Evolutionary conservation across 2,888 invertebrate genomes (phyloP).

Genomic region (Phortica magna): DNA sequence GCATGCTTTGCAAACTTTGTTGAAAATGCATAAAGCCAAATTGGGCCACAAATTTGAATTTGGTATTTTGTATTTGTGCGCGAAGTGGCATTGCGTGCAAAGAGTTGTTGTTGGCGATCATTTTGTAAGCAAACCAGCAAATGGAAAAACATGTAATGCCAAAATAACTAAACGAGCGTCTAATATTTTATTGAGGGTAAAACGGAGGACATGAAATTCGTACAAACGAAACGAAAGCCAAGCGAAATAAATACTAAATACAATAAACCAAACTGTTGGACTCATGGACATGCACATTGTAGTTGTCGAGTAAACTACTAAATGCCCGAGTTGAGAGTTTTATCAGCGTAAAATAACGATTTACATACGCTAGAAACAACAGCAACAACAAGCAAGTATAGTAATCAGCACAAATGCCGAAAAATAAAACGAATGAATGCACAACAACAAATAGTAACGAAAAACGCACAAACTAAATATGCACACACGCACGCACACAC

Average conservation of each 20-base stretch:
- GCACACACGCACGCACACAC: background rate
- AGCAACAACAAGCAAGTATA: background rate
- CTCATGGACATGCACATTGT: too few relatives aligned
- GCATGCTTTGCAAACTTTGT: too few relatives aligned
- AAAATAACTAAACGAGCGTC: background rate
- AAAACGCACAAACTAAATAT: constrained; percentile 3
- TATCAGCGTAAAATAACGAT: constrained; percentile 34
- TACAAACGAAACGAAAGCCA: background rate
- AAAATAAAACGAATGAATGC: constrained; percentile 25
- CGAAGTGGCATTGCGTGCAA: too few relatives aligned
- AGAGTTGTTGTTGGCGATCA: too few relatives aligned
- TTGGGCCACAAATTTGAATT: too few relatives aligned
- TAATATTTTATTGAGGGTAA: background rate
- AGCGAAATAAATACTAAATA: background rate
- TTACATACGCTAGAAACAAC: constrained; percentile 21
- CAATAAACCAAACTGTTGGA: background rate
- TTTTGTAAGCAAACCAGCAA: too few relatives aligned
- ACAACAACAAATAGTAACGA: constrained; percentile 23
- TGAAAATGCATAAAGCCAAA: too few relatives aligned
- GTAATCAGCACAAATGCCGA: constrained; percentile 7
- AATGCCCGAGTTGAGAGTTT: background rate
- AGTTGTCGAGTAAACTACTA: background rate
- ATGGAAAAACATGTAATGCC: background rate
- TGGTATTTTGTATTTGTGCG: too few relatives aligned
- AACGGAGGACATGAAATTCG: background rate